Conservation (phyloP, 2,797 vertebrate species). For the Lophius americanus region DNA sequence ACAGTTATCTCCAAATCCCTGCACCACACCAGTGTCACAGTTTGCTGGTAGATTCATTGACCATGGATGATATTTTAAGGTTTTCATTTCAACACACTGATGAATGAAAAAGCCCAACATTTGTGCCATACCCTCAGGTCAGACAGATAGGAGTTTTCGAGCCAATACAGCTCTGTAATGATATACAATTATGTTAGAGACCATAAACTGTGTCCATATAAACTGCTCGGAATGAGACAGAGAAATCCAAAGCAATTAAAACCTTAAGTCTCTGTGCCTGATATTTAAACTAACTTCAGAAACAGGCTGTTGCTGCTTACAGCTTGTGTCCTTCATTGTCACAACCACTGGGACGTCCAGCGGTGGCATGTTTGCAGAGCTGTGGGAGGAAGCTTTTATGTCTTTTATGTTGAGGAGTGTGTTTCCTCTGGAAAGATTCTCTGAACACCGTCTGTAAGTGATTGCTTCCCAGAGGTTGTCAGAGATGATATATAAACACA, state of each 20-base stretch:
- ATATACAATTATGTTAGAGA: conserved; percentile 51
- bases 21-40: conserved; percentile 4
- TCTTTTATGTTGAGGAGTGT: conserved; percentile 11
- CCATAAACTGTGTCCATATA: conserved; percentile 42
- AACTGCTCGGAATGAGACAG: conserved; percentile 32
- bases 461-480: conserved; percentile 44
- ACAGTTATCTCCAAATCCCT: conserved; percentile 57
- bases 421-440: conserved; percentile 28
- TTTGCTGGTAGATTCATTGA: conserved; percentile 18
- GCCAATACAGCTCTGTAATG: conserved; percentile 48
- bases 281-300: conserved; percentile 39
- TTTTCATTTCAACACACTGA: conserved; percentile 4
- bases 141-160: conserved; percentile 34
- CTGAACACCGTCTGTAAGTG: conserved; percentile 36
- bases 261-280: conserved; percentile 27
- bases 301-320: conserved; percentile 21
- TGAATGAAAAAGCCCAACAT: conserved; percentile 1
- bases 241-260: conserved; percentile 38
- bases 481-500: conserved; percentile 32
- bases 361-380: conserved; percentile 17
- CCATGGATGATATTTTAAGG: conserved; percentile 16
- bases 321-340: conserved; percentile 16
- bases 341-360: background rate
- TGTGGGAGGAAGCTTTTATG: conserved; percentile 27
- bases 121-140: conserved; percentile 29